Conservation (phyloP, 2,113 vertebrate genomes). For the Phoenicopterus ruber region DNA sequence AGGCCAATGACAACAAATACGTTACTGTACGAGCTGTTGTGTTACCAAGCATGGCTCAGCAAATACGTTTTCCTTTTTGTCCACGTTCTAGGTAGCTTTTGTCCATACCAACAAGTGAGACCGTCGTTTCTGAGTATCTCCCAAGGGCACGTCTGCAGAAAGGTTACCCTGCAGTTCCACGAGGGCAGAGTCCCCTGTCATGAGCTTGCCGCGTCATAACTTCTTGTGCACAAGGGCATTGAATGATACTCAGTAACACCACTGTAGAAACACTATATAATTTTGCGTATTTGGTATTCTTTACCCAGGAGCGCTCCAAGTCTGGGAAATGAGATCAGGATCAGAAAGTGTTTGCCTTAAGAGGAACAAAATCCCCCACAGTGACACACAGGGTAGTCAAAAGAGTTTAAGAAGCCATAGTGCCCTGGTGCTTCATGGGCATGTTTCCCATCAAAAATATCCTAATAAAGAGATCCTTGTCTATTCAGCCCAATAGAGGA, state of each 20-base stretch:
- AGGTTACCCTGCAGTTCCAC: not conserved
- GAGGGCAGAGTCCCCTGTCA: not conserved
- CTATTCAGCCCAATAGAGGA: not conserved
- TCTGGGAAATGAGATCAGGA: not conserved
- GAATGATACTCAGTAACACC: not conserved
- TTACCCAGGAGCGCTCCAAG: not conserved
- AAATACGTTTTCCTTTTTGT: not conserved
- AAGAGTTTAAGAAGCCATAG: not conserved
- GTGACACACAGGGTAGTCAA: not conserved
- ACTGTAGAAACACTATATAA: not conserved
- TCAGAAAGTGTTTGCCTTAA: not conserved
- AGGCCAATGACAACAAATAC: not conserved
- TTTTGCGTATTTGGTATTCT: not conserved
- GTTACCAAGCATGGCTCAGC: not conserved
- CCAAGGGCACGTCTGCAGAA: not conserved
- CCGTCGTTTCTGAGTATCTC: not conserved
- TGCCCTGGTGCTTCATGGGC: not conserved
- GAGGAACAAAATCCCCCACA: not conserved
- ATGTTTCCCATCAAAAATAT: not conserved
- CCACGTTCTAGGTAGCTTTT: not conserved
- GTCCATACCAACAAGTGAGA: not conserved
- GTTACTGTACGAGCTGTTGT: not conserved
- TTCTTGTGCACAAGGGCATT: not conserved
- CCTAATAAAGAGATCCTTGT: not conserved
- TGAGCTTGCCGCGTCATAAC: not conserved